Evolutionary conservation across 1,140 invertebrate genomes (phyloP), one percentile per base, ranked within the genome.

Genomic region (Stenopsyche tienmushanensis): DNA sequence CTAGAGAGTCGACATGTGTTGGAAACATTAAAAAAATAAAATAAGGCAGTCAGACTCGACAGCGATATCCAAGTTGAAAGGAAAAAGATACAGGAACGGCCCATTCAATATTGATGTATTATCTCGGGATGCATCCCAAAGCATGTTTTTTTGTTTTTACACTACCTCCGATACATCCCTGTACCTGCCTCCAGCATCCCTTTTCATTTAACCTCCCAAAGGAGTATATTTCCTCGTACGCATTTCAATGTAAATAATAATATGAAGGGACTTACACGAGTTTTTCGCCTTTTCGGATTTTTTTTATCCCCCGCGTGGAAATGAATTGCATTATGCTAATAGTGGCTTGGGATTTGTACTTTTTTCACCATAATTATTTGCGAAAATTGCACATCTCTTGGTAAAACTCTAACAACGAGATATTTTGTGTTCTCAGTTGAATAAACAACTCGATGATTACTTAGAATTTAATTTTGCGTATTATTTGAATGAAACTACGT

Each of bases 21-120:
- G n/a, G n/a, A n/a, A n/a, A n/a, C n/a, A n/a, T n/a, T n/a, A n/a
- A n/a, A 47, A 15, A 15, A 47, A 7, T 15, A 47, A 47, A 47
- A 23, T 41, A 47, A 60, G 25, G 29, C n/a, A 10, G 42, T 60
- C 21, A 60, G 13, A 60, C 29, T 10, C 29, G 34, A 25, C 10
- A 57, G 34, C 54, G 39, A 49, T 60, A 60, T 60, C 25, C 15
- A 45, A 45, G 41, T 60, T 60, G 41, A 42, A 57, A 57, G 18
- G 54, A 42, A 24, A 41, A 42, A 57, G 54, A 57, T 57, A 57
- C 54, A 21, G 34, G n/a, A 57, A 42, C 9, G 21, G 54, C 29
- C 39, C 54, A 47, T 60, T 60, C 57, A 60, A 45, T 47, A 60
- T 60, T 47, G 44, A 60, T 60, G 41, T 47, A 60, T 47, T 60